Conservation (phyloP, 1,140 invertebrate genomes). For the Lycorma delicatula region DNA sequence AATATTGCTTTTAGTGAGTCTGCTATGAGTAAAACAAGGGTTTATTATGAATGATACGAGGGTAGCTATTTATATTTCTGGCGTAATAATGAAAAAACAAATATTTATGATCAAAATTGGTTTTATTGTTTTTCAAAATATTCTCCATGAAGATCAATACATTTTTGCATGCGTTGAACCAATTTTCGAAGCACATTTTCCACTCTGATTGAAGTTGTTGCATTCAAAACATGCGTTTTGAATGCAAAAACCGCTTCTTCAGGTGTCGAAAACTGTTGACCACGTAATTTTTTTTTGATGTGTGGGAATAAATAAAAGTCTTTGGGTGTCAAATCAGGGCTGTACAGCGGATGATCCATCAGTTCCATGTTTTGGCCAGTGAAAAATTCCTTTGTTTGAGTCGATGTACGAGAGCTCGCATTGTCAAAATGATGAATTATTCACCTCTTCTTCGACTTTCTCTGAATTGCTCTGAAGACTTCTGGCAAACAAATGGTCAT, state of each 20-base stretch:
- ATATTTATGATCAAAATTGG: too few species aligned
- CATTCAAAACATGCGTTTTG: slow-evolving; percentile 32
- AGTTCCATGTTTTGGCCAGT: slow-evolving; percentile 27
- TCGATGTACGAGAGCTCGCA: slow-evolving; percentile 23
- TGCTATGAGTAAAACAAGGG: too few species aligned
- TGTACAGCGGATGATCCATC: slow-evolving; percentile 40
- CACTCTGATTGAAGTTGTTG: too few species aligned
- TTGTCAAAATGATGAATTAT: slow-evolving; percentile 33
- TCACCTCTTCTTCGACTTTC: slow-evolving; percentile 21
- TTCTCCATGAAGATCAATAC: too few species aligned
- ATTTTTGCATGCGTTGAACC: too few species aligned
- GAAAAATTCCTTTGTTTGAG: slow-evolving; percentile 26
- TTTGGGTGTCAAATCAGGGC: slow-evolving; percentile 38
- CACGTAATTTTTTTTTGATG: slow-evolving; percentile 33
- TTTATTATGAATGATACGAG: too few species aligned
- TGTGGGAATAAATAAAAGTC: slow-evolving; percentile 37
- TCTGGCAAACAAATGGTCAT: slow-evolving; percentile 30
- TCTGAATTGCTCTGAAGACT: slow-evolving; percentile 20
- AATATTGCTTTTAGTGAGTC: too few species aligned
- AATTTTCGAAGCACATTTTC: too few species aligned
- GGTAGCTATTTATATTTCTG: too few species aligned
- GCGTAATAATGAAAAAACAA: too few species aligned
- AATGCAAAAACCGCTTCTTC: slow-evolving; percentile 28
- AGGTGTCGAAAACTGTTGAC: slow-evolving; percentile 32
- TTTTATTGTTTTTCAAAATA: too few species aligned